Conservation (phyloP, 1,140 invertebrate species). For the Pseudomyrmex sp. region DNA sequence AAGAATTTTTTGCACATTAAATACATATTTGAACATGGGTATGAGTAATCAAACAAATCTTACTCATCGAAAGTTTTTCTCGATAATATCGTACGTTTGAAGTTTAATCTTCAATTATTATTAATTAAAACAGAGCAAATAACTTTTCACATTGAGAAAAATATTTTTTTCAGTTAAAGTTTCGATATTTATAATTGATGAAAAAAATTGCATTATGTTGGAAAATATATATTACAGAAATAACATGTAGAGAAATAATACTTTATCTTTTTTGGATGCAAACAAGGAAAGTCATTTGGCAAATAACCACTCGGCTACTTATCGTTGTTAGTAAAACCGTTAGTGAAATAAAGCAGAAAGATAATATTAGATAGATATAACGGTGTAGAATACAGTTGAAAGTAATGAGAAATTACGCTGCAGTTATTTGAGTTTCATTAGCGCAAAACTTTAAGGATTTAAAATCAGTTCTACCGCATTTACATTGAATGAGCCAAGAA, state of each 20-base stretch:
- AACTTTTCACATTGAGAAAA: no score
- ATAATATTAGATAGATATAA: slow-evolving; percentile 35
- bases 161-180: no score
- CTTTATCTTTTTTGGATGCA: not conserved
- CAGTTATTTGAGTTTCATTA: not conserved
- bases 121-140: no score
- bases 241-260: slow-evolving; percentile 22
- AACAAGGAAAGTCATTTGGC: slow-evolving; percentile 33
- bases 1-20: no score
- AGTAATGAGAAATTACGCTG: not conserved
- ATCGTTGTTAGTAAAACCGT: slow-evolving; percentile 20
- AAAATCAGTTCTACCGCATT: slow-evolving; percentile 6
- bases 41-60: no score
- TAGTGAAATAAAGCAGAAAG: slow-evolving; percentile 25
- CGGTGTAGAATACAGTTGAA: not conserved
- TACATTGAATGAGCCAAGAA: not conserved
- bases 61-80: no score
- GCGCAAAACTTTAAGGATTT: slow-evolving; percentile 7
- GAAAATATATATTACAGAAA: not conserved
- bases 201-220: no score
- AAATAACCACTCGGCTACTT: not conserved
- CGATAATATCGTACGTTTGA: no score
- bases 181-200: no score
- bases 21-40: no score
- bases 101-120: no score